Base-by-base conservation (phyloP, 1,140 invertebrate species). In the Calliopsis andreniformis region DNA sequence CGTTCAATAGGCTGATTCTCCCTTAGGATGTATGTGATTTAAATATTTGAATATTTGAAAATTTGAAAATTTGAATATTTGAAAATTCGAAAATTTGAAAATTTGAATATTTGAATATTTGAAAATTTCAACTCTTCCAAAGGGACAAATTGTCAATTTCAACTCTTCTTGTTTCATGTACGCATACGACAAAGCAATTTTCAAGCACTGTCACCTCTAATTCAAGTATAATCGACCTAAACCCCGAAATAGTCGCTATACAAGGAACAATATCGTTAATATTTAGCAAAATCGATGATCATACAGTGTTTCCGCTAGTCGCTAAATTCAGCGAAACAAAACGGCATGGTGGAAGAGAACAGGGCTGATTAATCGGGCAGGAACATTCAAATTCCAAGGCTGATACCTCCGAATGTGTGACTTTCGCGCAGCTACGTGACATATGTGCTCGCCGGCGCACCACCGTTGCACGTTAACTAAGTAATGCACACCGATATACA, bases 221-320 rank as follows among this genome's bases (percentile, higher is more conserved):
- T 18, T 71, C 23, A 14, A 56, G 39, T 51, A 35, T 80, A 72
- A 78, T 78, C 67, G 49, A 23, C 45, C 39, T 45, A 68, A 67
- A 45, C 56, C 58, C 35, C 49, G 32, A 23, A 32, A 55, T 49
- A 42, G 51, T 43, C 43, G 43, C 35, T 5, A 14, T 10, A n/a
- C 35, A 43, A 58, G 25, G 16, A 42, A 47, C 55, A 63, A 14
- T 20, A 35, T 71, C 5, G 61, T 23, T 67, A 78, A 79, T 73
- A 79, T 67, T 80, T 79, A 59, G 73, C 62, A 68, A 79, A 80
- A 79, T 67, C 73, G 78, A 80, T 80, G 66, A 80, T 79, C 64
- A 73, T 28, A 47, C 42, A 35, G 49, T 75, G 58, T 80, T 79
- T 68, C 45, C 58, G 42, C 42, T 62, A 68, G 63, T 62, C 7